phyloP scores from a whole-genome alignment of 2,888 invertebrate genomes.

The Cecidostiba fungosa region DNA sequence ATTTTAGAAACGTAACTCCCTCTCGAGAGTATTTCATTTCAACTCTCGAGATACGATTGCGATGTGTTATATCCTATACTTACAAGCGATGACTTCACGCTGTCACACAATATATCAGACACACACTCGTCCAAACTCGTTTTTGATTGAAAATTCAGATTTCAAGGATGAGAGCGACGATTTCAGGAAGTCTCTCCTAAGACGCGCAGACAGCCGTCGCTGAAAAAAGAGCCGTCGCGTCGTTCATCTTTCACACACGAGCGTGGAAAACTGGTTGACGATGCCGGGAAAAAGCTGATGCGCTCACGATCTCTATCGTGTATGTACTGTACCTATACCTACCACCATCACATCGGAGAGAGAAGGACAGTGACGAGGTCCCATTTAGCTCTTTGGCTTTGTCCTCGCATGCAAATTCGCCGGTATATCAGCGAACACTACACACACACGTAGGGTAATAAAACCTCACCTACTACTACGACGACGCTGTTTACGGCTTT shows the following conservation, averaged over 20 bases:
- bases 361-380: constrained; percentile 32
- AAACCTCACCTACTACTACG: neutral
- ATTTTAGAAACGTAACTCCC: neutral
- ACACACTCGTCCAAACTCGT: constrained; percentile 15
- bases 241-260: neutral
- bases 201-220: neutral
- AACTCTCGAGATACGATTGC: neutral
- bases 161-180: constrained; percentile 40
- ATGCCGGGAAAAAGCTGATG: neutral
- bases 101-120: neutral
- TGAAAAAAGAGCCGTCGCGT: constrained; percentile 10
- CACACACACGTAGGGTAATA: neutral
- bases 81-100: constrained; percentile 3
- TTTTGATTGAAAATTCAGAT: neutral
- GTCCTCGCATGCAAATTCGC: constrained; percentile 18
- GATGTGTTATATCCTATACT: neutral
- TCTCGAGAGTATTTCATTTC: neutral
- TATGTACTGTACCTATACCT: neutral
- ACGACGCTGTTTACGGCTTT: neutral
- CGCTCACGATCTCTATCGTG: constrained; percentile 21
- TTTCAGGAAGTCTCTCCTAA: constrained; percentile 53
- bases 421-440: neutral
- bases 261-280: constrained; percentile 21
- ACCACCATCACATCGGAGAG: neutral
- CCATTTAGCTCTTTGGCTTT: constrained; percentile 40